Conservation (phyloP, 1,140 invertebrate species). For the Monomorium pharaonis region DNA sequence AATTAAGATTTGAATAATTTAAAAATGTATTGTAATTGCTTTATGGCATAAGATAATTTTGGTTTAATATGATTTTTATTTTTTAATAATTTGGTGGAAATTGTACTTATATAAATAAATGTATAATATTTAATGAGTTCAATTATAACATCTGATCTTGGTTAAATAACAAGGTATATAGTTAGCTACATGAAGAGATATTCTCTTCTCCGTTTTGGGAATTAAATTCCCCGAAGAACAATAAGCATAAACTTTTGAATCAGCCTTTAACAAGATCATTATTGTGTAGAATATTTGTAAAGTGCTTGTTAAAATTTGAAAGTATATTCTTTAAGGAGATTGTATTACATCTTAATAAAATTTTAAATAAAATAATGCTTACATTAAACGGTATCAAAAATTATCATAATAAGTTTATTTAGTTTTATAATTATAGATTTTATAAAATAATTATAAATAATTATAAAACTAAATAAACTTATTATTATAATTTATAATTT, state of each 20-base stretch:
- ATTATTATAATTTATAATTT: no score
- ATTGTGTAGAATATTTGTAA: conserved; percentile 6
- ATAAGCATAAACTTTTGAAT: conserved; percentile 34
- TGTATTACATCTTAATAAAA: not conserved
- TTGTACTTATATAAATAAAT: not conserved
- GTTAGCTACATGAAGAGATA: not conserved
- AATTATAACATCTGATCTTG: conserved; percentile 2
- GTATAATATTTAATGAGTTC: not conserved
- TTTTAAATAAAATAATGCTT: not conserved
- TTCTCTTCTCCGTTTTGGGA: conserved; percentile 22
- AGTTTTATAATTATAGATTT: no score
- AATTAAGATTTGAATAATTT: not conserved
- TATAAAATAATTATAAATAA: no score
- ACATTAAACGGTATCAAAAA: not conserved
- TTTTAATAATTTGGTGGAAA: conserved; percentile 15
- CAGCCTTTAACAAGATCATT: conserved; percentile 14
- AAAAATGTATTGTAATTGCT: not conserved
- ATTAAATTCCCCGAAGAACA: conserved; percentile 32
- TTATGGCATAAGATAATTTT: no score
- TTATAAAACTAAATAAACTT: no score
- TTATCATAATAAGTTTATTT: not conserved
- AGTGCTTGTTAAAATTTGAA: not conserved
- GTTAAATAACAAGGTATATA: not conserved
- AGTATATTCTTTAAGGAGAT: not conserved
- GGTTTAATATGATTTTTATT: not conserved